Percentiles rank a stretch among this genome's conserved stretches.
phyloP scores from a whole-genome alignment of 2,113 vertebrate species.

The Neogobius melanostomus region DNA sequence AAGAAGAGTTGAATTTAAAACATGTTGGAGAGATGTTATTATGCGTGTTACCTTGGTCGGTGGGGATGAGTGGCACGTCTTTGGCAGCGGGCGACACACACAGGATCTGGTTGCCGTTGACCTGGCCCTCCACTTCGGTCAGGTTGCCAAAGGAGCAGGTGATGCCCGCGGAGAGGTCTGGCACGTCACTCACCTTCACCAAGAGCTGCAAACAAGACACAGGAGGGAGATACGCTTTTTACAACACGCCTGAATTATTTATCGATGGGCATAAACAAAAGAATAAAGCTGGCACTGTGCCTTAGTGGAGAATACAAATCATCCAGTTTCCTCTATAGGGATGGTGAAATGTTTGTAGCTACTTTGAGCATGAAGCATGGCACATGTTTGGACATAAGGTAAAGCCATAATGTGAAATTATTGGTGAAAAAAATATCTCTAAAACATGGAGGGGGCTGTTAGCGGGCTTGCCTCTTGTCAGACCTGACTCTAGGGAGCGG shows the following conservation, averaged over 20 bases:
- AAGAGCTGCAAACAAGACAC: slow-evolving; percentile 79
- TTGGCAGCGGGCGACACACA: slow-evolving; percentile 89
- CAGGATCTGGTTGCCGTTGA: slow-evolving; percentile 87
- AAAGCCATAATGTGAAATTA: too few relatives aligned
- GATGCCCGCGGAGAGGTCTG: slow-evolving; percentile 87
- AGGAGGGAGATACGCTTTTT: neutral
- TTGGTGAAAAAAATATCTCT: too few relatives aligned
- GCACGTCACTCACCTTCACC: slow-evolving; percentile 89
- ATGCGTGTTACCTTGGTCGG: slow-evolving; percentile 84
- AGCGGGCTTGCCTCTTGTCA: too few relatives aligned
- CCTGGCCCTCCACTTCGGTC: slow-evolving; percentile 89
- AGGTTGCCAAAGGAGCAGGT: slow-evolving; percentile 95
- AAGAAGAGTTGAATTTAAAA: too few relatives aligned
- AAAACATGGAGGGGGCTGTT: too few relatives aligned
- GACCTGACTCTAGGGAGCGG: too few relatives aligned
- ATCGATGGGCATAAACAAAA: neutral
- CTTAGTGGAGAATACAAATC: slow-evolving; percentile 4
- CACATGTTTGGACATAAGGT: too few relatives aligned
- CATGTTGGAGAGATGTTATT: slow-evolving; percentile 7
- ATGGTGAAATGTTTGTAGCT: neutral
- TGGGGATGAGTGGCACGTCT: slow-evolving; percentile 90
- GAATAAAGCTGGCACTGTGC: neutral
- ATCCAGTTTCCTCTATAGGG: neutral
- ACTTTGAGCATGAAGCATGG: too few relatives aligned
- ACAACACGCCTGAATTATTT: slow-evolving; percentile 1